Percentiles rank a stretch among this genome's conserved stretches.
phyloP scores from a whole-genome alignment of 2,888 invertebrate genomes.

The Amphipoea lucens region DNA sequence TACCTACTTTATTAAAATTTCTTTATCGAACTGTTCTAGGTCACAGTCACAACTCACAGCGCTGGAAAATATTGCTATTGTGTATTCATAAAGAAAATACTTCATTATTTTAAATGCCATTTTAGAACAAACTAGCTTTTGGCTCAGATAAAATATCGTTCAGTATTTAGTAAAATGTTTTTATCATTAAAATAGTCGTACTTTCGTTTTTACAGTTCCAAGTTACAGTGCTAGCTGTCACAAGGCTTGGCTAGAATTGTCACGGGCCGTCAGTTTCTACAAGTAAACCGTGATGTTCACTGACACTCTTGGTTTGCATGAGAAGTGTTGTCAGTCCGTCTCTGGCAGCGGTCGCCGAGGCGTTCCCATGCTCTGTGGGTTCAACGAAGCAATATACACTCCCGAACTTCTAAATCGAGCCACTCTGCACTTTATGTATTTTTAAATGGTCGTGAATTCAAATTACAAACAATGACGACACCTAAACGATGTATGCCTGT shows the following conservation, averaged over 20 bases:
- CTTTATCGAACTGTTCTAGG: conserved; percentile 40
- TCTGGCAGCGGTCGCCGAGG: background rate
- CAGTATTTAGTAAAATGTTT: background rate
- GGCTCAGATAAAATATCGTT: background rate
- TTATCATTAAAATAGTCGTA: background rate
- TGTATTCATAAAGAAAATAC: background rate
- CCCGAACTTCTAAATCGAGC: background rate
- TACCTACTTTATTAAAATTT: conserved; percentile 22
- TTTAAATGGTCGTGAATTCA: background rate
- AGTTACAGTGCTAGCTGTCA: background rate
- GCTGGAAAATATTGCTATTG: conserved; percentile 27
- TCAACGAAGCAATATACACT: background rate
- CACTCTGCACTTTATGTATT: background rate
- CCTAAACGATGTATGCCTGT: background rate
- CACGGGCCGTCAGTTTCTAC: background rate
- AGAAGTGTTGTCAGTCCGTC: background rate
- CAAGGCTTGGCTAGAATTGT: background rate
- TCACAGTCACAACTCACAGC: background rate
- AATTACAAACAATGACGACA: background rate
- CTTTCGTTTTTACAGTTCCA: background rate
- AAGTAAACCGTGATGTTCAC: background rate
- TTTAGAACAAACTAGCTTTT: background rate
- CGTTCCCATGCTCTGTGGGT: background rate
- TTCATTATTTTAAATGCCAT: background rate
- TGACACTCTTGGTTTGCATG: background rate